Percentiles rank a stretch among this genome's conserved stretches.
These are phyloP conservation scores for Caenorhabditis elegans DNA, from an alignment of 1,140 invertebrate genomes.

Conservation along the genomic window WBcel235 BX284603.4:3623501-3624000, in stretches of 20 bases:
- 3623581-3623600: neutral
- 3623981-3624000: neutral
- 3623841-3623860: slow-evolving; percentile 2
- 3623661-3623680: neutral
- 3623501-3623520: too few relatives aligned
- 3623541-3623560: too few relatives aligned
- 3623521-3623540: too few relatives aligned
- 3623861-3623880: neutral
- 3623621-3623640: neutral
- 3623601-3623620: too few relatives aligned
- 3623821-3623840: slow-evolving; percentile 15
- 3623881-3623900: slow-evolving; percentile 23
- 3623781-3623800: too few relatives aligned
- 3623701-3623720: neutral
- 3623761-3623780: neutral
- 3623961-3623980: too few relatives aligned
- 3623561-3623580: neutral
- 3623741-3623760: neutral
- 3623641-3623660: neutral
- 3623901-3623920: too few relatives aligned
- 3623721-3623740: neutral
- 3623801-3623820: neutral
- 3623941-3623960: neutral
- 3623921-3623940: too few relatives aligned
- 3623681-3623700: too few relatives aligned